phyloP scores from a whole-genome alignment of 2,113 vertebrate species.

The Seriola rivoliana region DNA sequence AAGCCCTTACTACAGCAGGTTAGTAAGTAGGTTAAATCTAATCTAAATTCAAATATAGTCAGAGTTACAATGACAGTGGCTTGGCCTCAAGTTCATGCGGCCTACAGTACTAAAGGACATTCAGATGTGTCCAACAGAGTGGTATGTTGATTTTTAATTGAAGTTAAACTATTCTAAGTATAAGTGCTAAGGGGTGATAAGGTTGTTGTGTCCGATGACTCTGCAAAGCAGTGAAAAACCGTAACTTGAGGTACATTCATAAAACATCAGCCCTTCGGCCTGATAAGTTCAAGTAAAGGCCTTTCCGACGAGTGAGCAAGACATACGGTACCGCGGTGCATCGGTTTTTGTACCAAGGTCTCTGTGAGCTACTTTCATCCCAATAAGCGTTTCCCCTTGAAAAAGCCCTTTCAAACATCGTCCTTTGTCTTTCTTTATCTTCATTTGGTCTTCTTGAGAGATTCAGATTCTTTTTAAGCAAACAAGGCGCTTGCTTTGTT shows the following conservation, averaged over 20 bases:
- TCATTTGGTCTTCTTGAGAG: constrained; percentile 85
- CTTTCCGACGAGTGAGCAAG: constrained; percentile 57
- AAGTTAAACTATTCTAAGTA: constrained; percentile 36
- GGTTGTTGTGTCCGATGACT: constrained; percentile 54
- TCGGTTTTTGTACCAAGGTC: constrained; percentile 33
- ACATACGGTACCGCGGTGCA: constrained; percentile 39
- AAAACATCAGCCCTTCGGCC: constrained; percentile 62
- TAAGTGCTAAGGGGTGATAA: constrained; percentile 54
- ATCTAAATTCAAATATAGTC: constrained; percentile 50
- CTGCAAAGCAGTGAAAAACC: constrained; percentile 66
- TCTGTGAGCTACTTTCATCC: constrained; percentile 41
- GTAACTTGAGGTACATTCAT: constrained; percentile 81
- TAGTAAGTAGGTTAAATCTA: constrained; percentile 38
- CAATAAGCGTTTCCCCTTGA: constrained; percentile 47
- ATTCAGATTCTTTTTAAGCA: constrained; percentile 72
- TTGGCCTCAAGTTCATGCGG: constrained; percentile 59
- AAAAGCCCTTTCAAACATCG: constrained; percentile 49
- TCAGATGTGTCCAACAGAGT: constrained; percentile 51
- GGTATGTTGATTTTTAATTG: constrained; percentile 39
- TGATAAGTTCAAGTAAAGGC: constrained; percentile 82
- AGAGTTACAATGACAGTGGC: constrained; percentile 52
- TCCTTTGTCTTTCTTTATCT: constrained; percentile 54
- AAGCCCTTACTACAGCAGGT: constrained; percentile 61
- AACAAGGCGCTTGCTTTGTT: constrained; percentile 74
- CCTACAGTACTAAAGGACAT: constrained; percentile 73